These are phyloP conservation scores for Campaea margaritaria DNA, from an alignment of 2,888 invertebrate genomes.

Conservation along the genomic window DNA sequence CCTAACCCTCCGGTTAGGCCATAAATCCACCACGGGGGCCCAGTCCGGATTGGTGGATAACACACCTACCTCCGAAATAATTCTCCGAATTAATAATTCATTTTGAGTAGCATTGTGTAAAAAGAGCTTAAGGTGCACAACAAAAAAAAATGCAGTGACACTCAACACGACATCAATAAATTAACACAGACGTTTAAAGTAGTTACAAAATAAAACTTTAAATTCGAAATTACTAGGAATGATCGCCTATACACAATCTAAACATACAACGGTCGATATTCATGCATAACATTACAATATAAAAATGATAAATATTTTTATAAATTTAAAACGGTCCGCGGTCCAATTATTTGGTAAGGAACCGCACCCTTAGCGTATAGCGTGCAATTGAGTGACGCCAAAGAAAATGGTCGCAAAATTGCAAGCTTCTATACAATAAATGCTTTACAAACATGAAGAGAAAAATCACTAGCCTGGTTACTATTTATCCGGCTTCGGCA, in stretches of 20 bases:
- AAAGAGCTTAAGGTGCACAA: slow-evolving; percentile 4
- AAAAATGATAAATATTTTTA: slow-evolving; percentile 45
- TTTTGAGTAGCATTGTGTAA: not conserved
- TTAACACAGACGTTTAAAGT: slow-evolving; percentile 23
- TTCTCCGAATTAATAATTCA: too few species aligned
- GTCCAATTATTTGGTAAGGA: slow-evolving; percentile 63
- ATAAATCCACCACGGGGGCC: too few species aligned
- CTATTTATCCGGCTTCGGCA: slow-evolving; percentile 15
- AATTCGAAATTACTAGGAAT: slow-evolving; percentile 80
- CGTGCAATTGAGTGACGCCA: slow-evolving; percentile 33
- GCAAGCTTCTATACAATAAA: slow-evolving; percentile 29
- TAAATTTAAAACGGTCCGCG: slow-evolving; percentile 55
- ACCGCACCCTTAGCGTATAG: slow-evolving; percentile 57
- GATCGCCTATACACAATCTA: slow-evolving; percentile 65
- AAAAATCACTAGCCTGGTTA: slow-evolving; percentile 14
- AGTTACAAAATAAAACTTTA: slow-evolving; percentile 49
- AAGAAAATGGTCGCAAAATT: slow-evolving; percentile 19
- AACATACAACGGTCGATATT: slow-evolving; percentile 56
- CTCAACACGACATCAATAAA: slow-evolving; percentile 31
- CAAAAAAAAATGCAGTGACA: slow-evolving; percentile 30
- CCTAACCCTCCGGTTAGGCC: too few species aligned
- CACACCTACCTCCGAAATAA: too few species aligned
- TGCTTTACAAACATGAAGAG: slow-evolving; percentile 25
- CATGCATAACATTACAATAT: slow-evolving; percentile 58
- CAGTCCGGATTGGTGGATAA: too few species aligned